Conservation (phyloP, 1,140 invertebrate genomes). For the Macrocentrus cingulum region DNA sequence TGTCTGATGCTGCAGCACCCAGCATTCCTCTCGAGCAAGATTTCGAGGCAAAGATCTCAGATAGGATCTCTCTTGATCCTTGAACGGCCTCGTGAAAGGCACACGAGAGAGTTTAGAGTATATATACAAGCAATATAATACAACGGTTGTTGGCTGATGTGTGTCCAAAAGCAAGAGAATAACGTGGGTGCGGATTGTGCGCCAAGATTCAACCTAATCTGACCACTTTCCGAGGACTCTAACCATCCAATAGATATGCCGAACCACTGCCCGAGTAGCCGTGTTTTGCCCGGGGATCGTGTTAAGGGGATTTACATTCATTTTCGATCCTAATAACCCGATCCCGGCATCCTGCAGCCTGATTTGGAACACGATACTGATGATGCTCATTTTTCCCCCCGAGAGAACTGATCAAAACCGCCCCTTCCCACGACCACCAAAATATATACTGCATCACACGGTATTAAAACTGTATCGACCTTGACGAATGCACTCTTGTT, state of each 20-base stretch:
- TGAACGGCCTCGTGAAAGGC: slow-evolving; percentile 6
- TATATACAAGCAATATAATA: background rate
- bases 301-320: slow-evolving; percentile 62
- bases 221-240: slow-evolving; percentile 41
- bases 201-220: slow-evolving; percentile 51
- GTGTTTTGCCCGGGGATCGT: slow-evolving; percentile 59
- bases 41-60: background rate
- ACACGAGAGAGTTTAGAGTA: background rate
- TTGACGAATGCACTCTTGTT: too few relatives aligned
- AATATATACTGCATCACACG: too few relatives aligned
- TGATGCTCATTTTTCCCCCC: background rate
- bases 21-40: slow-evolving; percentile 2
- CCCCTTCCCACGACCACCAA: too few relatives aligned
- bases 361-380: slow-evolving; percentile 58
- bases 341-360: slow-evolving; percentile 51
- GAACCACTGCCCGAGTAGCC: slow-evolving; percentile 50
- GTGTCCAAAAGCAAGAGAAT: slow-evolving; percentile 15
- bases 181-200: slow-evolving; percentile 27
- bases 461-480: too few relatives aligned
- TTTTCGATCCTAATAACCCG: slow-evolving; percentile 60
- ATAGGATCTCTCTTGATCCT: slow-evolving; percentile 16
- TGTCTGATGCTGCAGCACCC: too few relatives aligned
- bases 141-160: background rate
- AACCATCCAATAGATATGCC: slow-evolving; percentile 11
- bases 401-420: slow-evolving; percentile 2